Conservation (phyloP, 1,140 invertebrate genomes). For the Drosophila malerkotliana region DNA sequence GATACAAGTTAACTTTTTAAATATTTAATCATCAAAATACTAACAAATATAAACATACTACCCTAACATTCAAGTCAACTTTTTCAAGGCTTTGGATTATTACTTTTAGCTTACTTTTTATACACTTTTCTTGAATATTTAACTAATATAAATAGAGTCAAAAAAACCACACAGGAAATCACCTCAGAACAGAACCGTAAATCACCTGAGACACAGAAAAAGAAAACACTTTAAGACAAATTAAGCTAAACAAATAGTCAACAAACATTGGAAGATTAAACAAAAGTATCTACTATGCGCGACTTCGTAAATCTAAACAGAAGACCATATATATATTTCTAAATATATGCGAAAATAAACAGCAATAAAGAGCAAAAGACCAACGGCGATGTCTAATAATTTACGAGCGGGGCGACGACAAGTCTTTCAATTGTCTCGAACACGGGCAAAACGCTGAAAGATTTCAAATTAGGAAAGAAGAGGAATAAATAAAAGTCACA, state of each 20-base stretch:
- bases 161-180: slow-evolving; percentile 21
- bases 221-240: slow-evolving; percentile 52
- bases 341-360: not conserved
- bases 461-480: slow-evolving; percentile 35
- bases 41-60: too few species aligned
- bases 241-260: slow-evolving; percentile 40
- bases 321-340: not conserved
- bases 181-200: slow-evolving; percentile 28
- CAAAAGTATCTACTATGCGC: slow-evolving; percentile 16
- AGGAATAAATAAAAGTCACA: slow-evolving; percentile 2
- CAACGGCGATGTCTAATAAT: slow-evolving; percentile 23
- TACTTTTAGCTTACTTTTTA: not conserved
- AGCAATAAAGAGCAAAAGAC: slow-evolving; percentile 18
- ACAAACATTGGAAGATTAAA: slow-evolving; percentile 31
- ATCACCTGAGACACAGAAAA: slow-evolving; percentile 33
- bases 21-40: too few species aligned
- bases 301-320: slow-evolving; percentile 18
- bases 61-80: slow-evolving; percentile 42
- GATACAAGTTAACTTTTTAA: too few species aligned
- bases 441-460: slow-evolving; percentile 10
- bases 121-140: slow-evolving; percentile 31
- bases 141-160: slow-evolving; percentile 18
- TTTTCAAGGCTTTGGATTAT: slow-evolving; percentile 42
- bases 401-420: slow-evolving; percentile 39
- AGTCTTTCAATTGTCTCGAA: slow-evolving; percentile 46